Percentiles rank a stretch among this genome's conserved stretches.
Evolutionary conservation across 2,888 invertebrate species (phyloP).

Genomic region (Melieria omissa): DNA sequence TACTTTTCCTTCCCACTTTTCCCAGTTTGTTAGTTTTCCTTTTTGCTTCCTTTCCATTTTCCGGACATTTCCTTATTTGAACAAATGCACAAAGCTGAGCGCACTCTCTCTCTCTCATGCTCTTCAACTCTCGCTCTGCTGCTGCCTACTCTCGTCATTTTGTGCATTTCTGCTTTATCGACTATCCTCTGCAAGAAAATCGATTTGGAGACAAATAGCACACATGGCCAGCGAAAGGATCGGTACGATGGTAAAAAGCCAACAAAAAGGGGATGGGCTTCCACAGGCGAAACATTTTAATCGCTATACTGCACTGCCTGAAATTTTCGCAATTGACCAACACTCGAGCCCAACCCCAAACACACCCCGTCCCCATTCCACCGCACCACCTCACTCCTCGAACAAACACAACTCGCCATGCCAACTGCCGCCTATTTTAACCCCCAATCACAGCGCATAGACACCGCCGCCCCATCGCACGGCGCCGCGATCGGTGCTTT

Average conservation of each 20-base stretch:
- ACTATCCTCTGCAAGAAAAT: constrained; percentile 54
- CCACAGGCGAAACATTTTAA: constrained; percentile 42
- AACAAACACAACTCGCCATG: no score
- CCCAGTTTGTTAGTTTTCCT: no score
- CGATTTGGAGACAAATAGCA: constrained; percentile 51
- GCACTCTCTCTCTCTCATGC: no score
- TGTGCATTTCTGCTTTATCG: constrained; percentile 23
- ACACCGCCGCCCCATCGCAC: not conserved
- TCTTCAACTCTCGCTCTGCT: not conserved
- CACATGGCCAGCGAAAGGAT: constrained; percentile 17
- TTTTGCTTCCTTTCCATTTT: no score
- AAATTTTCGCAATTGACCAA: constrained; percentile 46
- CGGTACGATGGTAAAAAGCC: not conserved
- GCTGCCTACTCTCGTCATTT: not conserved
- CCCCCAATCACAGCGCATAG: not conserved
- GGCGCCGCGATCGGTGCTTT: not conserved
- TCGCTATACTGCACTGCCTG: constrained; percentile 44
- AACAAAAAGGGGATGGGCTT: constrained; percentile 28
- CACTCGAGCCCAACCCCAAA: no score
- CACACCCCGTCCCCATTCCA: no score
- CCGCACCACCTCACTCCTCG: no score
- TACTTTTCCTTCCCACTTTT: no score
- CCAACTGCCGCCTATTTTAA: not conserved
- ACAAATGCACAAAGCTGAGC: no score
- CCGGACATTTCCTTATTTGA: no score